Evolutionary conservation across 2,888 invertebrate genomes (phyloP).

Genomic region (Hipparchia semele): DNA sequence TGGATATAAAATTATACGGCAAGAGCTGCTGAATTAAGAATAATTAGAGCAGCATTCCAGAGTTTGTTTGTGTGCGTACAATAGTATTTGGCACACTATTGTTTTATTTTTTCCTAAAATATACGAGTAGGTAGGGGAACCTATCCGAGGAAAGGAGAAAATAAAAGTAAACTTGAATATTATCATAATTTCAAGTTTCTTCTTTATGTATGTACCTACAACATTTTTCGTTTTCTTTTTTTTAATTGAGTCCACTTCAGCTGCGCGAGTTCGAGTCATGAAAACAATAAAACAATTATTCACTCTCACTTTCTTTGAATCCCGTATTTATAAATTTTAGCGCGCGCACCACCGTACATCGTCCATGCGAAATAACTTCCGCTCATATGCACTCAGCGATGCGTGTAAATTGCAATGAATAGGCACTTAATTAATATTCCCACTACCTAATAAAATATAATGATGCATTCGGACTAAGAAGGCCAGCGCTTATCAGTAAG

Average conservation of each 20-base stretch:
- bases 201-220: background rate
- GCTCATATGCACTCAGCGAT: conserved; percentile 26
- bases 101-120: conserved; percentile 31
- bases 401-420: conserved; percentile 26
- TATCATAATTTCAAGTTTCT: too few species aligned
- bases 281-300: conserved; percentile 38
- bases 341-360: conserved; percentile 17
- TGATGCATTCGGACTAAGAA: conserved; percentile 11
- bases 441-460: conserved; percentile 4
- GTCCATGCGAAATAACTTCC: conserved; percentile 33
- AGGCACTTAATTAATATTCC: conserved; percentile 19
- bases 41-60: conserved; percentile 49
- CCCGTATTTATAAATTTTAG: conserved; percentile 35
- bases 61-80: conserved; percentile 20
- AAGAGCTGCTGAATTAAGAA: conserved; percentile 55
- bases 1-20: conserved; percentile 51
- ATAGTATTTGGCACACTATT: conserved; percentile 32
- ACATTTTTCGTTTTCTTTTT: background rate
- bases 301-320: conserved; percentile 33
- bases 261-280: conserved; percentile 14
- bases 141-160: too few species aligned
- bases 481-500: background rate
- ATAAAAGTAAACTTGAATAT: too few species aligned
- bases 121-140: background rate
- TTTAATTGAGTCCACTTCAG: conserved; percentile 3